Evolutionary conservation across 1,140 invertebrate genomes (phyloP), one percentile per base, ranked within the genome.

Genomic region (Phenacoccus solenopsis): DNA sequence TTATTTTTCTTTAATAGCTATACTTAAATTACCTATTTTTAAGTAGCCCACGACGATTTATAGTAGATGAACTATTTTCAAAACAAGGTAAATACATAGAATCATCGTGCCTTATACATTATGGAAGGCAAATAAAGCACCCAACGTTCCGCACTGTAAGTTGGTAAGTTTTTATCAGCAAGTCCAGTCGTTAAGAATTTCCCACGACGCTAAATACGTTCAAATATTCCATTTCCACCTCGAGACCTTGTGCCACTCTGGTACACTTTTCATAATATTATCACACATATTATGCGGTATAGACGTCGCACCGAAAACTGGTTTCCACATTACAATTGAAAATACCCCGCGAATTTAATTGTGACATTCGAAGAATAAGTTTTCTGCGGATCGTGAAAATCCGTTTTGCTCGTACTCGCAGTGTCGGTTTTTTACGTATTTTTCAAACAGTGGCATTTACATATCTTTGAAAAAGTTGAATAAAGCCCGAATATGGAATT

Each of bases 181-280:
- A 27, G 21, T 10, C 7, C 21, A 24, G 21, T 22, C 59, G 59
- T 24, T 64, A 64, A 64, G 25, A 64, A 64, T 64, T 64, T 64
- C 59, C 59, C 59, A 64, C 59, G 21, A 25, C 22, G 21, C 25
- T 25, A 64, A 64, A 64, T 22, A 64, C 25, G 59, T 22, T 20
- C 59, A 64, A 64, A 64, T 64, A 64, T 27, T 64, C 25, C 21
- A 64, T 24, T 64, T 64, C 59, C 21, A 64, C 21, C 59, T 64
- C 25, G 22, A 64, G 59, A 64, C 59, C 59, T 64, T 64, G 59
- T 64, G 59, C 59, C 59, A 64, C 59, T 64, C 59, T 64, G 59
- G 59, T 64, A 64, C 59, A 27, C 10, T 64, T 64, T 64, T 64
- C 59, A 64, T 64, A 64, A 64, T 22, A 64, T 64, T 64, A 64